These are phyloP conservation scores for Drosophila biarmipes DNA, from an alignment of 1,140 invertebrate species.

Conservation along the genomic window DNA sequence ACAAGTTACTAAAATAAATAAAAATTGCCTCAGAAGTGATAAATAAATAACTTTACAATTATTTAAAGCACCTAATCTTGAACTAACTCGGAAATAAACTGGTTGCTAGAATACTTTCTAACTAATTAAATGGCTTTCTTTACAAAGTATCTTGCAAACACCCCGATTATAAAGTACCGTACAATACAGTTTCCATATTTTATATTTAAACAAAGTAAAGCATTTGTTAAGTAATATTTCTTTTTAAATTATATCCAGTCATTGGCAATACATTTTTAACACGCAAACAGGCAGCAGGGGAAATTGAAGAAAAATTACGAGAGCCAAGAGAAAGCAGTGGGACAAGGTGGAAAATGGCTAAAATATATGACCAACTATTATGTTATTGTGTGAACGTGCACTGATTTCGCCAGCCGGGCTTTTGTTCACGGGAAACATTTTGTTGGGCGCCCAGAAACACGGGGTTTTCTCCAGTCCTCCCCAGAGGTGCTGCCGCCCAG, in stretches of 20 bases:
- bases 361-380: slow-evolving; percentile 80
- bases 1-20: slow-evolving; percentile 2
- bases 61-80: not conserved
- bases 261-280: slow-evolving; percentile 61
- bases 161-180: no score
- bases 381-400: slow-evolving; percentile 82
- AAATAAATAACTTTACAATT: not conserved
- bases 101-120: not conserved
- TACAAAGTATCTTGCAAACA: not conserved
- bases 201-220: not conserved
- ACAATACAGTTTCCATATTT: not conserved
- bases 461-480: slow-evolving; percentile 1
- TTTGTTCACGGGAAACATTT: slow-evolving; percentile 77
- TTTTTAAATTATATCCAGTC: slow-evolving; percentile 46
- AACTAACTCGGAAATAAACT: not conserved
- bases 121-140: not conserved
- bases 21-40: not conserved
- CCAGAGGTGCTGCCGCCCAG: not conserved
- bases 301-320: slow-evolving; percentile 59
- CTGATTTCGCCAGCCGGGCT: slow-evolving; percentile 65
- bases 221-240: not conserved
- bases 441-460: slow-evolving; percentile 8
- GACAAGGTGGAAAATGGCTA: slow-evolving; percentile 51
- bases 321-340: slow-evolving; percentile 2
- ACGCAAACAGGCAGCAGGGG: slow-evolving; percentile 15